phyloP scores from a whole-genome alignment of 2,797 vertebrate genomes.

The Muscicapa striata region DNA sequence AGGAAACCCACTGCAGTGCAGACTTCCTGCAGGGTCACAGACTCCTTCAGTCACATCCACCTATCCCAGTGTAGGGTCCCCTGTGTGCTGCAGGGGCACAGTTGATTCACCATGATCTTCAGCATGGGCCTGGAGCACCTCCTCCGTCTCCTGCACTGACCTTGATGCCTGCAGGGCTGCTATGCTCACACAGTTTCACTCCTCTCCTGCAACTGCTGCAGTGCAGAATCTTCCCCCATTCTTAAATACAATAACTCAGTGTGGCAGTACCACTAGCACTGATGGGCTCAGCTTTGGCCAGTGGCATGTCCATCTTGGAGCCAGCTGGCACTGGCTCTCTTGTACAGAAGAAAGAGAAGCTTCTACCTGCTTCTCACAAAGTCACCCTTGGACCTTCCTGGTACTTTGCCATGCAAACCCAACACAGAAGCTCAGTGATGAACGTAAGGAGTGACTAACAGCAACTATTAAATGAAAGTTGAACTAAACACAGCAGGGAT shows the following conservation, averaged over 20 bases:
- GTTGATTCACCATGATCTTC: not conserved
- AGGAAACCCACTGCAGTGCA: not conserved
- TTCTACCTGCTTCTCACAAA: not conserved
- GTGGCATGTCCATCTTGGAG: accelerated
- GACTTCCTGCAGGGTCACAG: not conserved
- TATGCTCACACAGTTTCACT: not conserved
- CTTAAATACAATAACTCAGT: not conserved
- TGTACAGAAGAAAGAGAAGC: not conserved
- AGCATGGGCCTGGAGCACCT: accelerated
- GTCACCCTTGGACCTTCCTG: not conserved
- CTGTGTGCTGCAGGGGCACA: not conserved
- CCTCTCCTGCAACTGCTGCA: not conserved
- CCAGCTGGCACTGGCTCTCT: accelerated
- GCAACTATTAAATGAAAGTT: not conserved
- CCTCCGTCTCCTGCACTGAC: not conserved
- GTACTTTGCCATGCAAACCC: not conserved
- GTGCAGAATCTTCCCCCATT: not conserved
- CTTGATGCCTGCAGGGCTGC: not conserved
- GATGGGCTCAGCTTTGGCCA: not conserved
- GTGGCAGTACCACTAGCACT: no score
- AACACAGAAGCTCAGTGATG: not conserved
- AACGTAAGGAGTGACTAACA: not conserved
- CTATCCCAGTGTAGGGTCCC: not conserved
- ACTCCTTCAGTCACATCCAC: not conserved
- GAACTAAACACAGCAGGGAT: not conserved